phyloP scores from a whole-genome alignment of 2,113 vertebrate genomes.

The Erythrolamprus reginae region DNA sequence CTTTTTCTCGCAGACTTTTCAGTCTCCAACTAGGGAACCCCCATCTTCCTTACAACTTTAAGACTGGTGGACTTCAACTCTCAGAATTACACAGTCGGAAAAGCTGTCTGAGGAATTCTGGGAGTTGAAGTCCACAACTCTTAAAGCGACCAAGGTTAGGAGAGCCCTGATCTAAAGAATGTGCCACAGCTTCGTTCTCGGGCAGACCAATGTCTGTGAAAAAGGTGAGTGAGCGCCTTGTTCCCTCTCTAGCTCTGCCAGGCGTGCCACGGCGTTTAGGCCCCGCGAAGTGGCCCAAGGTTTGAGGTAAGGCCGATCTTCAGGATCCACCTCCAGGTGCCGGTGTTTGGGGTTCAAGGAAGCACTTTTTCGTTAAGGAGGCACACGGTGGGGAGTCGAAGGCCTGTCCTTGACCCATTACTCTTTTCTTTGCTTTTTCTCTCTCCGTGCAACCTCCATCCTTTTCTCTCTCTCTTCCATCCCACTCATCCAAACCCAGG shows the following conservation, averaged over 20 bases:
- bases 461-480: too few relatives aligned
- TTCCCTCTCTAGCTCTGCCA: constrained; percentile 34
- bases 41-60: too few relatives aligned
- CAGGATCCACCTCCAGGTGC: neutral
- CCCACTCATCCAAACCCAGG: constrained; percentile 27
- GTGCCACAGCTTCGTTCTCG: rapidly evolving
- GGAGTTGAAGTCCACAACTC: too few relatives aligned
- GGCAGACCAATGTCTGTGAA: neutral
- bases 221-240: neutral
- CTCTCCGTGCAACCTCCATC: neutral
- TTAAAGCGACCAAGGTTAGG: too few relatives aligned
- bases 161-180: too few relatives aligned
- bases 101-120: too few relatives aligned
- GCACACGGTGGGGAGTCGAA: too few relatives aligned
- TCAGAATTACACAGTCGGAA: too few relatives aligned
- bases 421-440: neutral
- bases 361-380: neutral
- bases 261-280: neutral
- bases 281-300: rapidly evolving
- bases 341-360: neutral
- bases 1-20: neutral
- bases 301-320: constrained; percentile 25
- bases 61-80: too few relatives aligned
- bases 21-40: neutral
- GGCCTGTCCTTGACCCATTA: neutral